Evolutionary conservation across 1,140 invertebrate species (phyloP).

Genomic region (Leguminivora glycinivorella): DNA sequence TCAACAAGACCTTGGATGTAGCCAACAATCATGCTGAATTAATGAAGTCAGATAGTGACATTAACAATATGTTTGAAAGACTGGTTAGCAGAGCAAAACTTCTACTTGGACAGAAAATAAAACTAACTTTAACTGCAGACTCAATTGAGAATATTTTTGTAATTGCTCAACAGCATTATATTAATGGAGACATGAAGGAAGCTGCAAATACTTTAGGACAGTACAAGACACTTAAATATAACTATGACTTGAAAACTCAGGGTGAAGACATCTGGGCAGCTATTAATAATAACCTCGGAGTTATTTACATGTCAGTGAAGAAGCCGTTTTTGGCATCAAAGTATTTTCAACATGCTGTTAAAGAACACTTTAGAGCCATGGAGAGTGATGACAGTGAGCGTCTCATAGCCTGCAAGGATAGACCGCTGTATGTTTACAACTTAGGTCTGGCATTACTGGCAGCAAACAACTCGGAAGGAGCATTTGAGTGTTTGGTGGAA

Average conservation of each 20-base stretch:
- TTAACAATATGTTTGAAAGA: constrained; percentile 68
- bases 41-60: constrained; percentile 58
- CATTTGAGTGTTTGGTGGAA: constrained; percentile 95
- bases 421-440: constrained; percentile 94
- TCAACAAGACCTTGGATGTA: constrained; percentile 65
- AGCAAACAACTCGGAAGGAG: constrained; percentile 87
- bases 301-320: constrained; percentile 91
- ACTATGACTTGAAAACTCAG: constrained; percentile 65
- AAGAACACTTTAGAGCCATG: constrained; percentile 85
- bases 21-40: constrained; percentile 61
- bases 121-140: constrained; percentile 71
- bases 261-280: constrained; percentile 81
- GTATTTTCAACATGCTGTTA: constrained; percentile 91
- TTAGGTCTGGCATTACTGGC: constrained; percentile 92
- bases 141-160: constrained; percentile 75
- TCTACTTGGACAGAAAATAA: constrained; percentile 74
- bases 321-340: constrained; percentile 92
- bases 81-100: constrained; percentile 76
- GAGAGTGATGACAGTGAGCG: constrained; percentile 67
- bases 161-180: constrained; percentile 79
- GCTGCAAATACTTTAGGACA: constrained; percentile 77
- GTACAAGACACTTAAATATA: constrained; percentile 72
- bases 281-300: constrained; percentile 94
- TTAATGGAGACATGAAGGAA: constrained; percentile 80
- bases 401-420: constrained; percentile 79